Percentiles rank a stretch among this genome's conserved stretches.
Evolutionary conservation across 2,888 invertebrate genomes (phyloP).

Genomic region (Listrodromus nycthemerus): DNA sequence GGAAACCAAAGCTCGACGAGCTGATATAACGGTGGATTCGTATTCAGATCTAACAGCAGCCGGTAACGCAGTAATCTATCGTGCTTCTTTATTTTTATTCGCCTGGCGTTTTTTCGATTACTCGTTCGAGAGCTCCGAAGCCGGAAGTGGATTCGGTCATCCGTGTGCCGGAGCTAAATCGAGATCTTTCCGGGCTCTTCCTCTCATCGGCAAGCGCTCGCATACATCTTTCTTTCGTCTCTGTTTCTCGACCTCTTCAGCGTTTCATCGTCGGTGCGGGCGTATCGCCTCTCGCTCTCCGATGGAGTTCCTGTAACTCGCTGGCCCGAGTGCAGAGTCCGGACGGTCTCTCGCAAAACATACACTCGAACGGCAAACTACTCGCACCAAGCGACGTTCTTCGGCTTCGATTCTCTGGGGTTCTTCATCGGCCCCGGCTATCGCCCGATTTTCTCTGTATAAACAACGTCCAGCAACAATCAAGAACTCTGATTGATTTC

Average conservation of each 20-base stretch:
- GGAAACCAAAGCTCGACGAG: not conserved
- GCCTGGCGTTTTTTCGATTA: constrained; percentile 77
- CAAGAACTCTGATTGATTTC: constrained; percentile 80
- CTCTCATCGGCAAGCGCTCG: constrained; percentile 11
- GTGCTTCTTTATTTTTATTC: constrained; percentile 67
- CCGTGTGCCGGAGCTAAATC: constrained; percentile 74
- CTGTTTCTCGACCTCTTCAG: constrained; percentile 51
- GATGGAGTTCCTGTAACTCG: constrained; percentile 49
- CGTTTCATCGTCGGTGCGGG: not conserved
- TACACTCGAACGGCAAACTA: constrained; percentile 66
- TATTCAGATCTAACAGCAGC: constrained; percentile 72
- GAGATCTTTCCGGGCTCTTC: constrained; percentile 63
- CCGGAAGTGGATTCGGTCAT: constrained; percentile 68
- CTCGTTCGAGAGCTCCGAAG: constrained; percentile 73
- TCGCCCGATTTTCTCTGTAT: constrained; percentile 70
- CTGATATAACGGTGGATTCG: not conserved
- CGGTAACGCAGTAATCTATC: constrained; percentile 77
- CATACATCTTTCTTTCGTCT: constrained; percentile 36
- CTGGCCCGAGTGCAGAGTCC: constrained; percentile 8
- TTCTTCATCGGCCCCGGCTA: constrained; percentile 32
- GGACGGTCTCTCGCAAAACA: constrained; percentile 60
- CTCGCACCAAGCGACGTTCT: constrained; percentile 40
- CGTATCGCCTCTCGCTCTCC: constrained; percentile 34
- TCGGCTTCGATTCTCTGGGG: constrained; percentile 37
- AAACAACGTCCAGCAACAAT: constrained; percentile 78